Percentiles rank a stretch among this genome's conserved stretches.
Conservation (phyloP, 35 echinoderm and acorn worm species). For the Acanthaster planci region DNA sequence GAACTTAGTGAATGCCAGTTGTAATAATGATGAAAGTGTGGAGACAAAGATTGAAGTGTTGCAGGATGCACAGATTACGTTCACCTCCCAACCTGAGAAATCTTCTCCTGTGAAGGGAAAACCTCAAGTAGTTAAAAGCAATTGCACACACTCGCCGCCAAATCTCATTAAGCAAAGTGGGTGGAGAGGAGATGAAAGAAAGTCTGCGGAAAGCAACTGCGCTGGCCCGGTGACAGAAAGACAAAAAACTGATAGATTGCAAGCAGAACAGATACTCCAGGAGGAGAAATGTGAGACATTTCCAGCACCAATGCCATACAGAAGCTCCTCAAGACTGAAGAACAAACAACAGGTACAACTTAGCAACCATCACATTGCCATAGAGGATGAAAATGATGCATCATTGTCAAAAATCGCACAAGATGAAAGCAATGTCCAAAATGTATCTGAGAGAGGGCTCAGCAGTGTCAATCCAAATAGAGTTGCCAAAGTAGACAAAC, state of each 20-base stretch:
- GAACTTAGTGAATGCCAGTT: not conserved
- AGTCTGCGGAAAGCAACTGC: not conserved
- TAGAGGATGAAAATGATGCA: not conserved
- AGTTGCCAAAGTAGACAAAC: not conserved
- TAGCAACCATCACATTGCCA: not conserved
- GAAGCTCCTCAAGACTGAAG: slow-evolving; percentile 1
- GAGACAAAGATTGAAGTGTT: not conserved
- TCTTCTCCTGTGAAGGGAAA: not conserved
- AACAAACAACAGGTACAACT: not conserved
- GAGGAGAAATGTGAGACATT: not conserved
- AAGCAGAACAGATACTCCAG: not conserved
- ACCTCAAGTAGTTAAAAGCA: not conserved
- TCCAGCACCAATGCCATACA: not conserved
- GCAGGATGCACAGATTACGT: not conserved
- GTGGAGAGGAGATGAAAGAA: not conserved
- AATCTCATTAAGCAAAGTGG: not conserved
- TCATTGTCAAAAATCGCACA: not conserved
- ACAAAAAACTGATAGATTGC: not conserved
- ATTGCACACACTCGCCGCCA: not conserved
- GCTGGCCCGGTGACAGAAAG: not conserved
- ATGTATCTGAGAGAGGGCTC: not conserved
- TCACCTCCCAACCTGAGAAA: not conserved
- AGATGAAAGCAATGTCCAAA: not conserved
- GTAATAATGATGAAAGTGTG: not conserved
- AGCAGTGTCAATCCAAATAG: not conserved